Evolutionary conservation across 2,113 vertebrate genomes (phyloP).

Genomic region (Edolisoma coerulescens): DNA sequence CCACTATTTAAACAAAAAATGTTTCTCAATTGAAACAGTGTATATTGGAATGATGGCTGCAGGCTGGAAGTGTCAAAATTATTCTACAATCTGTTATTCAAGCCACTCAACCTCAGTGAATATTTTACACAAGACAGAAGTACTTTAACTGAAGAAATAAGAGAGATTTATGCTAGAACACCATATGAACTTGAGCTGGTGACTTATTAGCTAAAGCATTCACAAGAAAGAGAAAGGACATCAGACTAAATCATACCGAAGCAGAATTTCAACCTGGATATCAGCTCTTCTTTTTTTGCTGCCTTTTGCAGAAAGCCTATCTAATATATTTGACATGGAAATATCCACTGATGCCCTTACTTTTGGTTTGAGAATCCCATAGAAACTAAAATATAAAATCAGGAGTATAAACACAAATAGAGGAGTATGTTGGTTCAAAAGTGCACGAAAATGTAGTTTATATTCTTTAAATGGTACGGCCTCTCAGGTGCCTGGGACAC

Average conservation of each 20-base stretch:
- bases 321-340: neutral
- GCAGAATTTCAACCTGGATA: neutral
- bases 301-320: neutral
- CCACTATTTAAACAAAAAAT: neutral
- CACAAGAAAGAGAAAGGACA: slow-evolving; percentile 14
- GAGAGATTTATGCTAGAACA: slow-evolving; percentile 36
- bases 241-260: neutral
- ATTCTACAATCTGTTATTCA: slow-evolving; percentile 3
- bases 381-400: neutral
- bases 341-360: neutral
- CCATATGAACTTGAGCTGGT: neutral
- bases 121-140: slow-evolving; percentile 28
- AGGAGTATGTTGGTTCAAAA: neutral
- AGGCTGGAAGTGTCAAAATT: neutral
- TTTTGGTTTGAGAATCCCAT: neutral
- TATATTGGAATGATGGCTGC: neutral
- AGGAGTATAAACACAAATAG: neutral
- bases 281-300: neutral
- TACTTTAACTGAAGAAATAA: neutral
- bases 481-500: neutral
- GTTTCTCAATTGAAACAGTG: neutral
- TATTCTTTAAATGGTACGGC: neutral
- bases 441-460: neutral
- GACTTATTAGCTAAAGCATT: neutral
- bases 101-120: neutral